These are phyloP conservation scores for Balearica regulorum DNA, from an alignment of 2,797 vertebrate species.

Conservation along the genomic window DNA sequence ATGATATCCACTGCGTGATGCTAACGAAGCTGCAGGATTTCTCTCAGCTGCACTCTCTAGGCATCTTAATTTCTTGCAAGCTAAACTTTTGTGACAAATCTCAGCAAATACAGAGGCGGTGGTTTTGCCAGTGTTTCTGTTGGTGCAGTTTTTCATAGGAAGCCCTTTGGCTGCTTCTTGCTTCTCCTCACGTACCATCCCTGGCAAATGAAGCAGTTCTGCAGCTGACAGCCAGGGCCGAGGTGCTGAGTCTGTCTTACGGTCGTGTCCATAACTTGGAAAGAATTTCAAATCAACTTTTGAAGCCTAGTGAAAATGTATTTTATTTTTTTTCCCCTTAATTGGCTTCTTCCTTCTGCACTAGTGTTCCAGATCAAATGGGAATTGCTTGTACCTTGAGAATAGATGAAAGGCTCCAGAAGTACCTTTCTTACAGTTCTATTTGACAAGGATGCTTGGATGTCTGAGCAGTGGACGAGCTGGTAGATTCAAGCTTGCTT, in stretches of 20 bases:
- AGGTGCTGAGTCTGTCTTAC: background rate
- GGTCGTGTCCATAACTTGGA: background rate
- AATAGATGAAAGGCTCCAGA: background rate
- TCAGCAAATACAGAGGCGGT: background rate
- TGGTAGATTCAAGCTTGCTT: background rate
- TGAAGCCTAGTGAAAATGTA: background rate
- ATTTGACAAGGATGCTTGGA: background rate
- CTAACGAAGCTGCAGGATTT: background rate
- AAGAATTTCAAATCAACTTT: background rate
- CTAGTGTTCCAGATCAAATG: background rate
- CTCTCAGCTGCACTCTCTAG: background rate
- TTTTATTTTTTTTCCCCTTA: background rate
- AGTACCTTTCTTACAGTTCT: background rate
- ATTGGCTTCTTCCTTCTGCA: background rate
- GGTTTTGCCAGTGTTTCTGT: background rate
- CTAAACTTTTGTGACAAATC: background rate
- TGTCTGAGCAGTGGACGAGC: background rate
- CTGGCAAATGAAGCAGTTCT: background rate
- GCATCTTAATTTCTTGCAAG: background rate
- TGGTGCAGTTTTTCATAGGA: background rate
- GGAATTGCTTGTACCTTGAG: background rate
- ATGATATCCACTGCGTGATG: rapidly evolving
- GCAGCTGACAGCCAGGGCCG: background rate
- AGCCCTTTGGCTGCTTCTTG: background rate
- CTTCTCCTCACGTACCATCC: background rate